Base-by-base conservation (phyloP, 1,140 invertebrate genomes). In the Bombus confusus region DNA sequence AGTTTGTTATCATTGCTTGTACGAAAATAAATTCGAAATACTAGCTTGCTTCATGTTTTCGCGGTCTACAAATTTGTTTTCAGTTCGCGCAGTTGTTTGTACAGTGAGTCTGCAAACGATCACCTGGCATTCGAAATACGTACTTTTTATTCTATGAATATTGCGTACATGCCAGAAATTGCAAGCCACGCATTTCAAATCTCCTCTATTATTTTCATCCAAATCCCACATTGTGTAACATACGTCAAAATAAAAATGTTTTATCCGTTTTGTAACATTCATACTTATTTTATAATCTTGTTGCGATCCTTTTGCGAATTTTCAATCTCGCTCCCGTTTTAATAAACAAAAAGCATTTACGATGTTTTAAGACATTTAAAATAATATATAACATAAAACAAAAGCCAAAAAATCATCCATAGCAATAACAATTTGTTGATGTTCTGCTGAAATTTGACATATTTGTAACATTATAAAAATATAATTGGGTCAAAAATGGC, bases 61-160 rank as follows among this genome's bases (percentile, higher is more conserved):
- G 41, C 15, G n/a, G 18, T 47, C 18, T 6, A 25, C 3, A 13
- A 71, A 71, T 12, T 15, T 41, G 39, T 41, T 39, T 69, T 9
- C 9, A 37, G 28, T n/a, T 41, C 28, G 37, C 25, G 4, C 12
- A 39, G 66, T 8, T n/a, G 69, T 41, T 71, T 41, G 39, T 28
- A 71, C 28, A 39, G 12, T 31, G 43, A 28, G 47, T 28, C 28
- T 43, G n/a, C n/a, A 37, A 15, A n/a, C 69, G 39, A n/a, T 47
- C n/a, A 43, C 18, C 22, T 52, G 6, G 15, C 8, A 39, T 34
- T 82, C 12, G 66, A 79, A 68, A 73, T 39, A 59, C 41, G 18
- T 52, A 52, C 47, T 82, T 68, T 82, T 82, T 74, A 4, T 31
- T 4, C 8, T 37, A 8, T n/a, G 47, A 74, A 74, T 74, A 74